Evolutionary conservation across 2,113 vertebrate genomes (phyloP).

Genomic region (Chaetodon auriga): DNA sequence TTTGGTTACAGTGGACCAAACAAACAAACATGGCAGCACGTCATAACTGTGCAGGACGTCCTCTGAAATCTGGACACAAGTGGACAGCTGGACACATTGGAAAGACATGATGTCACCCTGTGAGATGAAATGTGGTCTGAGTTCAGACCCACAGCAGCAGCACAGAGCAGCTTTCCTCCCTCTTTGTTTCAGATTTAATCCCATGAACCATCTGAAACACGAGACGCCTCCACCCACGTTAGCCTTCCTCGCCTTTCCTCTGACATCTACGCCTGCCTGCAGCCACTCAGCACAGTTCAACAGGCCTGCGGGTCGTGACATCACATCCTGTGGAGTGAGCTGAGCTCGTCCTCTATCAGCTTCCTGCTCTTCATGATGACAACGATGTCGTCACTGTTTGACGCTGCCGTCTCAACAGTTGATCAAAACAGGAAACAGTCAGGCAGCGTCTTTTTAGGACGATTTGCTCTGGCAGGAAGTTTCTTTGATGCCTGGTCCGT

Average conservation of each 20-base stretch:
- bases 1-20: no score
- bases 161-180: no score
- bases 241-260: constrained; percentile 6
- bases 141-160: background rate
- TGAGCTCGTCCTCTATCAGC: background rate
- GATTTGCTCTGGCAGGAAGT: background rate
- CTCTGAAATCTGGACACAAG: no score
- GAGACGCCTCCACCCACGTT: background rate
- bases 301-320: constrained; percentile 2
- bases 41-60: no score
- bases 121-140: background rate
- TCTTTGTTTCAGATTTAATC: constrained; percentile 10
- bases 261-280: background rate
- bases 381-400: no score
- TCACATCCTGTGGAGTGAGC: constrained; percentile 38
- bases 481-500: background rate
- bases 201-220: background rate
- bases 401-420: background rate
- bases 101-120: background rate
- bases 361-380: background rate
- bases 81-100: no score
- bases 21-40: no score
- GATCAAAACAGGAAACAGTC: background rate
- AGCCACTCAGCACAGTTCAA: background rate
- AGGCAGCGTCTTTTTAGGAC: background rate